phyloP scores from a whole-genome alignment of 2,113 vertebrate species.

The Bambusicola thoracicus region DNA sequence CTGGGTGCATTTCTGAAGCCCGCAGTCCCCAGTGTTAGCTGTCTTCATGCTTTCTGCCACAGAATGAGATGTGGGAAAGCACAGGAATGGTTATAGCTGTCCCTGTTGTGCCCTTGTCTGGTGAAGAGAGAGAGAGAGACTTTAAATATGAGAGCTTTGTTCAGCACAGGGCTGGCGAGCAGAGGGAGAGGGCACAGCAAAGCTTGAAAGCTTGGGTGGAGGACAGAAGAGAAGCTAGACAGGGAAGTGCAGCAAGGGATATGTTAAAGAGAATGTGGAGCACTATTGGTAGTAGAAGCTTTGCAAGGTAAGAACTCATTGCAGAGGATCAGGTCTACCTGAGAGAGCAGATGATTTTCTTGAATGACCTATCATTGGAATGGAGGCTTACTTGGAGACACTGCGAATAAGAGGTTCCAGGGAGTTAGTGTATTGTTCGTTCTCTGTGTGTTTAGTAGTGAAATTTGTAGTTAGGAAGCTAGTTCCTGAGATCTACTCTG shows the following conservation, averaged over 20 bases:
- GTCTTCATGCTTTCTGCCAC: not conserved
- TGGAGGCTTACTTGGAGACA: not conserved
- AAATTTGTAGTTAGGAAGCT: not conserved
- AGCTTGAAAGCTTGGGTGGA: not conserved
- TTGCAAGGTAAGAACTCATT: not conserved
- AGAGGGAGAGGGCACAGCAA: not conserved
- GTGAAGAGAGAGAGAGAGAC: not conserved
- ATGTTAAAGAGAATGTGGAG: not conserved
- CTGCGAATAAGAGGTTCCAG: not conserved
- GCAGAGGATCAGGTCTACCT: not conserved
- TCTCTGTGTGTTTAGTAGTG: not conserved
- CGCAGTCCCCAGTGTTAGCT: not conserved
- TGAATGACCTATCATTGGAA: not conserved
- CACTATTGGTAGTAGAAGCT: not conserved
- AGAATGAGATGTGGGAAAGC: not conserved
- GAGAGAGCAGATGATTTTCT: not conserved
- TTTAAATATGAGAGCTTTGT: not conserved
- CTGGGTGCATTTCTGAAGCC: not conserved
- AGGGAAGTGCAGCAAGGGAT: not conserved
- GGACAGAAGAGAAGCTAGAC: not conserved
- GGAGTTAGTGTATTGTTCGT: not conserved
- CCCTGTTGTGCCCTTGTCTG: not conserved
- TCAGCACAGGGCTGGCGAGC: not conserved
- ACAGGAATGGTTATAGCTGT: not conserved
- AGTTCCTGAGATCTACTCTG: not conserved